Percentiles rank a stretch among this genome's conserved stretches.
phyloP scores from a whole-genome alignment of 30 jellyfish, hydroid and myxozoan species.

The Pelagia noctiluca region DNA sequence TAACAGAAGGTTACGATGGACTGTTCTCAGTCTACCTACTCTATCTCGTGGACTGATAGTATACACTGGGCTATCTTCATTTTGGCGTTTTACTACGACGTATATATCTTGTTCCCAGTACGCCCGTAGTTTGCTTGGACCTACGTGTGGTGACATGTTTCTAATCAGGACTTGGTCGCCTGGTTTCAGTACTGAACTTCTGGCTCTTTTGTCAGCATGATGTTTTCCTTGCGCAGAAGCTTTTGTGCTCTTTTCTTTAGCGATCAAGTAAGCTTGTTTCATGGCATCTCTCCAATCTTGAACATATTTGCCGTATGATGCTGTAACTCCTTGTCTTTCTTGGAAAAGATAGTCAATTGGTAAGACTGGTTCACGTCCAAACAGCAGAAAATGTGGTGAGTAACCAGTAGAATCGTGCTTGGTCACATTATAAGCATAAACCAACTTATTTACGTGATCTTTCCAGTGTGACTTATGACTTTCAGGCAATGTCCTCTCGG shows the following conservation, averaged over 20 bases:
- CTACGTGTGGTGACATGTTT: conserved; percentile 28
- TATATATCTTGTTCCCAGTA: conserved; percentile 35
- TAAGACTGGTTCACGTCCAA: conserved; percentile 31
- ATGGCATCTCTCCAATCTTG: conserved; percentile 28
- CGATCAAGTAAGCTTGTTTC: conserved; percentile 34
- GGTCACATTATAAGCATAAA: conserved; percentile 30
- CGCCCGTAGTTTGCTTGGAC: conserved; percentile 48
- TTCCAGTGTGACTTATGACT: conserved; percentile 23
- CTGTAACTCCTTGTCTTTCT: not conserved
- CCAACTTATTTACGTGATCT: conserved; percentile 13
- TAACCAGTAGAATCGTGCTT: conserved; percentile 45
- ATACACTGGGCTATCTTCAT: too few species aligned
- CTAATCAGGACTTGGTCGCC: conserved; percentile 38
- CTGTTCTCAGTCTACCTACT: too few species aligned
- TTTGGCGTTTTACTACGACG: conserved; percentile 24
- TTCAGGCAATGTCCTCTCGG: conserved; percentile 23
- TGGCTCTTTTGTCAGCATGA: conserved; percentile 9
- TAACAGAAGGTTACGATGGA: too few species aligned
- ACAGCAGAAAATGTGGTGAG: conserved; percentile 39
- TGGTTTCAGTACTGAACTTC: conserved; percentile 30
- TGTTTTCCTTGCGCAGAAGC: conserved; percentile 16
- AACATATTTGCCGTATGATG: not conserved
- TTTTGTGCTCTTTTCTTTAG: conserved; percentile 12
- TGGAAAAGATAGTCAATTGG: conserved; percentile 17
- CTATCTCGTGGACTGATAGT: too few species aligned